These are phyloP conservation scores for Drosophila pseudotakahashii DNA, from an alignment of 2,888 invertebrate genomes.

Conservation along the genomic window DNA sequence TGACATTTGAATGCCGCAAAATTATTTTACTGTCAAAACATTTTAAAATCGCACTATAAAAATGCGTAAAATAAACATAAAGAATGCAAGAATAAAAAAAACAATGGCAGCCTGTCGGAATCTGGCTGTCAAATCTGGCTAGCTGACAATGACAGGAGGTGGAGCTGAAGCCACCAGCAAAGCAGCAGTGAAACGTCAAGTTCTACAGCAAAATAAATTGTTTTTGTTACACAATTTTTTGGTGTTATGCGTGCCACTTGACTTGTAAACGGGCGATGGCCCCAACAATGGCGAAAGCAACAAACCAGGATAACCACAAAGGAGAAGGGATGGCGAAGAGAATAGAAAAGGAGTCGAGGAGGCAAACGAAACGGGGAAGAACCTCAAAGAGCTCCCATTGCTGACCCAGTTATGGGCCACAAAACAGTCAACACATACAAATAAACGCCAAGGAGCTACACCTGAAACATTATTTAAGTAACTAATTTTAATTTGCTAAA, in stretches of 20 bases:
- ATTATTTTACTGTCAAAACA: too few species aligned
- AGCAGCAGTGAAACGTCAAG: constrained; percentile 47
- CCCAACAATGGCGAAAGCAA: constrained; percentile 17
- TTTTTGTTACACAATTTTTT: constrained; percentile 75
- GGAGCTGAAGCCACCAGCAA: constrained; percentile 19
- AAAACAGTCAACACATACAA: constrained; percentile 65
- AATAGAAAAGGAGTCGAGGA: neutral
- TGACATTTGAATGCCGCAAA: constrained; percentile 32
- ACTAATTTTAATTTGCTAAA: too few species aligned
- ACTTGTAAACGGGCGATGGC: constrained; percentile 69
- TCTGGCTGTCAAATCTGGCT: constrained; percentile 69
- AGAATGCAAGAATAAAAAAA: constrained; percentile 18
- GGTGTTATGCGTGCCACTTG: constrained; percentile 74
- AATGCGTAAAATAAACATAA: constrained; percentile 55
- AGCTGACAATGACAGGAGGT: constrained; percentile 64
- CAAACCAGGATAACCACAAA: constrained; percentile 24
- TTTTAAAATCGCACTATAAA: constrained; percentile 5
- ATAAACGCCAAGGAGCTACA: constrained; percentile 16
- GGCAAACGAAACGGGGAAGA: neutral
- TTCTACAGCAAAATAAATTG: constrained; percentile 70
- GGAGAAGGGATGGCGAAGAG: neutral
- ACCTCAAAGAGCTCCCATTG: constrained; percentile 53
- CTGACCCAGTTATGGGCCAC: constrained; percentile 76
- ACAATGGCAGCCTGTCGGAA: constrained; percentile 51
- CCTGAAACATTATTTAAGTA: neutral